Base-by-base conservation (phyloP, 2,113 vertebrate genomes). In the Psephotus haematonotus region DNA sequence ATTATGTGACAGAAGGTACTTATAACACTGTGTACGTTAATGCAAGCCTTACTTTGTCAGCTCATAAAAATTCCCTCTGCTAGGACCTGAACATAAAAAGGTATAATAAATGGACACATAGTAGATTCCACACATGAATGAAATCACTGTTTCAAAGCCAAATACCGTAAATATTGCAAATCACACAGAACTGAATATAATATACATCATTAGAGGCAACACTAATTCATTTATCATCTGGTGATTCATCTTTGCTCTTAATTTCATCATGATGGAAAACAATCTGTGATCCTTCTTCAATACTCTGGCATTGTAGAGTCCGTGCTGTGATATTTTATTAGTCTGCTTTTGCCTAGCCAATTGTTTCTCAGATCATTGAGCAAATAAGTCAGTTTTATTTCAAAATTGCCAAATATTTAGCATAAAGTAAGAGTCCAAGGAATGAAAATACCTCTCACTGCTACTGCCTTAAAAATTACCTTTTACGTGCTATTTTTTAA, bases 171-270 rank as follows among this genome's bases (percentile, higher is more conserved):
- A 92, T 96, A 92, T 77, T 76, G 29, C 50, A 90, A 92, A 82
- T 41, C 92, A 50, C 31, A 81, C 31, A 76, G 43, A 81, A 15
- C 39, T 92, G 72, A 90, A 74, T 92, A 75, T 60, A 95, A 65
- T 62, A 86, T 93, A 92, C 24, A 65, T 68, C 59, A 82, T 95
- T 95, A 95, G 85, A 92, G 85, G 46, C 69, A 96, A 77, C 11
- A 55, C 27, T 91, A 95, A 97, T 90, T 79, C 33, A 76, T 95
- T 97, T 95, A 90, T 77, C 89, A 74, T 88, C 87, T 86, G 43
- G 27, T 94, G 86, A 96, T 86, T 85, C 70, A 82, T 90, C 75
- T 90, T 88, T 91, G 43, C 7, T 69, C 75, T 59, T 95, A 55
- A 50, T 85, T 94, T 96, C 20, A 74, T 72, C 93, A 67, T 84